Conservation (phyloP, 2,888 invertebrate genomes). For the Caenorhabditis angaria region DNA sequence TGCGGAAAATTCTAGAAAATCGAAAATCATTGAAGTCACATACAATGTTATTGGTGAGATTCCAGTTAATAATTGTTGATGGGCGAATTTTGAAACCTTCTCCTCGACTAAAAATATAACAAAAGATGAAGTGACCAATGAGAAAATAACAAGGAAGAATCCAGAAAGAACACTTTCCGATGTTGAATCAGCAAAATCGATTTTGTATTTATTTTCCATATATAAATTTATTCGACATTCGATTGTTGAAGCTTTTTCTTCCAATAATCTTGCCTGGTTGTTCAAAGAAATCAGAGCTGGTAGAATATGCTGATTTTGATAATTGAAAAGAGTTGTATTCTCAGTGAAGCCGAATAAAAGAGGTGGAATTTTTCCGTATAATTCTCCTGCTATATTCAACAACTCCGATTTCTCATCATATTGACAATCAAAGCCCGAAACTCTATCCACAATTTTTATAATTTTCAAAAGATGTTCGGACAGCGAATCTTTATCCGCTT, state of each 20-base stretch:
- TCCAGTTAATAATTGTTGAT: constrained; percentile 66
- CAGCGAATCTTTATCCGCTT: constrained; percentile 9
- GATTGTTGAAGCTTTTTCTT: no score
- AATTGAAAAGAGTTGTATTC: no score
- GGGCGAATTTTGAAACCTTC: constrained; percentile 57
- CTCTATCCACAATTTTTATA: constrained; percentile 8
- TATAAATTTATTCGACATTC: no score
- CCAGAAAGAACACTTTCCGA: no score
- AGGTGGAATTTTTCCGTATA: constrained; percentile 16
- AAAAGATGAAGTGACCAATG: constrained; percentile 62
- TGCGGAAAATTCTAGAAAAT: constrained; percentile 51
- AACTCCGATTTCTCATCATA: neutral
- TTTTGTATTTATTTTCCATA: no score
- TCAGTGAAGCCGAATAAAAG: constrained; percentile 24
- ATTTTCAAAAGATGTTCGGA: constrained; percentile 16
- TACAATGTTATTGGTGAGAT: constrained; percentile 64
- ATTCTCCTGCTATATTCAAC: no score
- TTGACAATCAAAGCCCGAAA: constrained; percentile 13
- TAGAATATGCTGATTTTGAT: no score
- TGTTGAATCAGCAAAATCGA: no score
- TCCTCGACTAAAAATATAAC: constrained; percentile 66
- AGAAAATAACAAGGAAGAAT: constrained; percentile 55
- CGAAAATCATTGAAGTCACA: constrained; percentile 53
- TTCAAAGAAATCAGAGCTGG: no score
- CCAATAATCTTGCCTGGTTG: no score